Conservation (phyloP, 2,888 invertebrate species). For the Ceraclea dissimilis region DNA sequence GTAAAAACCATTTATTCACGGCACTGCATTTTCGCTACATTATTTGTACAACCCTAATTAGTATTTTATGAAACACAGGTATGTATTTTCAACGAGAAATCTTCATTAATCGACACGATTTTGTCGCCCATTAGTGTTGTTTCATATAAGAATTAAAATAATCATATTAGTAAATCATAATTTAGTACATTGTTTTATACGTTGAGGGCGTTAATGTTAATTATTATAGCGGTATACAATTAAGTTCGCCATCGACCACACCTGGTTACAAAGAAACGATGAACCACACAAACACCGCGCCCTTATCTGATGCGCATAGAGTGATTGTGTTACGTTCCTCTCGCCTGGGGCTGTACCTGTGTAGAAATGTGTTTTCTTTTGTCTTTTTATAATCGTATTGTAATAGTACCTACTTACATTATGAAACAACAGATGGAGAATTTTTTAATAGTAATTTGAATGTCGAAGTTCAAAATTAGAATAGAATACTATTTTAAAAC, state of each 20-base stretch:
- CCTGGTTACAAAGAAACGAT: slow-evolving; percentile 6
- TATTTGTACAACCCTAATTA: no score
- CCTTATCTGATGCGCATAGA: slow-evolving; percentile 7
- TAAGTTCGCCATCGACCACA: slow-evolving; percentile 13
- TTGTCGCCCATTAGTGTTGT: not conserved
- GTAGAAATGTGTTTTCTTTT: not conserved
- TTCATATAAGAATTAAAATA: not conserved
- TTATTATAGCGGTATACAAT: slow-evolving; percentile 11
- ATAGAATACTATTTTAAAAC: no score
- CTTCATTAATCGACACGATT: not conserved
- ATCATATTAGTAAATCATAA: not conserved
- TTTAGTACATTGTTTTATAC: slow-evolving; percentile 4
- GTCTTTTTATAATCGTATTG: not conserved
- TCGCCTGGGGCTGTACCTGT: not conserved
- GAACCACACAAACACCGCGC: not conserved
- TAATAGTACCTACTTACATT: not conserved
- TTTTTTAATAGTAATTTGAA: not conserved
- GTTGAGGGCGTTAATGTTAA: slow-evolving; percentile 13
- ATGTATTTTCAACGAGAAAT: not conserved
- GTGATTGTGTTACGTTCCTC: slow-evolving; percentile 8
- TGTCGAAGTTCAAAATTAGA: no score
- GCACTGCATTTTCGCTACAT: no score
- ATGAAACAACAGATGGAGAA: not conserved
- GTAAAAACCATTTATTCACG: no score
- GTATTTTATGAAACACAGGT: no score